Base-by-base conservation (phyloP, 1,140 invertebrate genomes). In the Ceratina australensis region DNA sequence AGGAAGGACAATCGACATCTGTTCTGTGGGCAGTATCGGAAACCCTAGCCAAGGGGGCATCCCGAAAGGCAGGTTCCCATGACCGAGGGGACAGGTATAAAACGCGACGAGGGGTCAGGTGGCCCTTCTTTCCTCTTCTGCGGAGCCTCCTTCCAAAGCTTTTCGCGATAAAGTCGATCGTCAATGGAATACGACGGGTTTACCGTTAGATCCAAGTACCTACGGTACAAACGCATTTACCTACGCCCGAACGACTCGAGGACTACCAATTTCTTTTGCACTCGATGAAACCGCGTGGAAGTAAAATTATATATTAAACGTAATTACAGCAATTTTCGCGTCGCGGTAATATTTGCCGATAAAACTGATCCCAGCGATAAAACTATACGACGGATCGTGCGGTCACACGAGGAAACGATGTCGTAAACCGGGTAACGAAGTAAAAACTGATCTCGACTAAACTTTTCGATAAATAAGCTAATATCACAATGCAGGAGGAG, bases 1-100 rank as follows among this genome's bases (percentile, higher is more conserved):
- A 74, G 65, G 60, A n/a, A 56, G 72, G 66, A 72, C 72, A 82
- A 77, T 80, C 78, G 73, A 80, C 78, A 80, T 80, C 78, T 80
- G 78, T 75, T 81, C 65, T 20, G 52, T 54, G n/a, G 28, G 24
- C 33, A 42, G 22, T 56, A 68, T 54, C 54, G 50, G 78, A 79
- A 79, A 76, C 78, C 78, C 66, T 77, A 71, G 59, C 78, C 60
- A 52, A 20, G n/a, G 22, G 42, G 12, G 52, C 52, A 42, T 54
- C 1, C 28, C 50, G 59, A 69, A 59, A 52, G 74, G 60, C 78
- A 77, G 59, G 78, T 80, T 77, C 66, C 77, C 77, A 79, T 79
- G 77, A 57, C 49, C 64, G 16, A 54, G n/a, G 50, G 72, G 56
- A 47, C 78, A 79, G 72, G 78, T 74, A 73, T 73, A 75, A n/a